Percentiles rank a stretch among this genome's conserved stretches.
Conservation (phyloP, 2,888 invertebrate species). For the Xestia c-nigrum region DNA sequence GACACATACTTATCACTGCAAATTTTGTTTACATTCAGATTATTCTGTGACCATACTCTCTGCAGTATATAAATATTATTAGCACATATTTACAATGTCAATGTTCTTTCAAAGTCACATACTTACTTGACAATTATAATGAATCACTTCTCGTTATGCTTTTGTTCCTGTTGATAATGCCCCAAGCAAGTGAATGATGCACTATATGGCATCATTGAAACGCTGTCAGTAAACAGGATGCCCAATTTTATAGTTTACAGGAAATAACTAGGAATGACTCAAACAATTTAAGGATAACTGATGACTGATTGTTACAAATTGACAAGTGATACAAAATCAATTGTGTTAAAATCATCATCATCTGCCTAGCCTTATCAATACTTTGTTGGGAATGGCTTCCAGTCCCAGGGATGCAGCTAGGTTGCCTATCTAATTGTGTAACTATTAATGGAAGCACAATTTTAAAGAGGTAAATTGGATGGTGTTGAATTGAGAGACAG, state of each 20-base stretch:
- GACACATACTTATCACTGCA: slow-evolving; percentile 24
- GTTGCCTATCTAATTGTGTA: too few relatives aligned
- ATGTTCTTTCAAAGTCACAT: slow-evolving; percentile 56
- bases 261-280: slow-evolving; percentile 9
- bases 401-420: too few relatives aligned
- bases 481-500: neutral
- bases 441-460: neutral
- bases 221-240: slow-evolving; percentile 12
- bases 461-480: neutral
- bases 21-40: slow-evolving; percentile 50
- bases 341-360: neutral
- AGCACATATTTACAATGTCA: slow-evolving; percentile 58
- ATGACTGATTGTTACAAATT: neutral
- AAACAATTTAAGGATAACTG: neutral
- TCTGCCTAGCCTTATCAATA: neutral
- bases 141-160: slow-evolving; percentile 14
- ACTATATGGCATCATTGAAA: slow-evolving; percentile 1
- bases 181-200: neutral
- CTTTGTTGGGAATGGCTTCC: too few relatives aligned
- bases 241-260: neutral
- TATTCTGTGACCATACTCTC: slow-evolving; percentile 29
- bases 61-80: slow-evolving; percentile 46
- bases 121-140: slow-evolving; percentile 27
- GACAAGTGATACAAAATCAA: neutral
- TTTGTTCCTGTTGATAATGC: slow-evolving; percentile 16